Evolutionary conservation across 2,797 vertebrate genomes (phyloP).

Genomic region (Oreonectes daqikongensis): DNA sequence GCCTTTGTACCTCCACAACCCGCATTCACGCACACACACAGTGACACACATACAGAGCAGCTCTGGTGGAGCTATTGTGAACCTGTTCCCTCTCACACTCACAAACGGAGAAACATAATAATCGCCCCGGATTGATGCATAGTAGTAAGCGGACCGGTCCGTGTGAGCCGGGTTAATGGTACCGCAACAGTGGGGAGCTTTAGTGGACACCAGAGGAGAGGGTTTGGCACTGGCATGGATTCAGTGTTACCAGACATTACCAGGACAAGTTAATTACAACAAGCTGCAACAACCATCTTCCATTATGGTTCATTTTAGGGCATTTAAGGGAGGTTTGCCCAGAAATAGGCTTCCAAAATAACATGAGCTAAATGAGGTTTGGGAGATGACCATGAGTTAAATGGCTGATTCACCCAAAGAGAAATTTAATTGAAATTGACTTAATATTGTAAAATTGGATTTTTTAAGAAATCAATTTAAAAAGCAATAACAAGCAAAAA

Average conservation of each 20-base stretch:
- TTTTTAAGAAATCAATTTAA: too few relatives aligned
- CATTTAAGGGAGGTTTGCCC: conserved; percentile 23
- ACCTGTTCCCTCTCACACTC: conserved; percentile 58
- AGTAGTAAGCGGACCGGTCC: conserved; percentile 17
- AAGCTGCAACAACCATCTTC: conserved; percentile 73
- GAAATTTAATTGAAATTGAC: not conserved
- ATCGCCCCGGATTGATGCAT: conserved; percentile 46
- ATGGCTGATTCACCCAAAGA: not conserved
- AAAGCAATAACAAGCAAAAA: too few relatives aligned
- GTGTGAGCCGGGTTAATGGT: conserved; percentile 45
- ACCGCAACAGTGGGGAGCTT: conserved; percentile 25
- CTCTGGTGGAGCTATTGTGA: conserved; percentile 56
- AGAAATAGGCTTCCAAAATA: conserved; percentile 25
- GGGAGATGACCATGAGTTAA: not conserved
- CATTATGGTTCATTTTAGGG: conserved; percentile 55
- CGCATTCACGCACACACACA: conserved; percentile 49
- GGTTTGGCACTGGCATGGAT: conserved; percentile 73
- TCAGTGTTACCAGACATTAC: conserved; percentile 74
- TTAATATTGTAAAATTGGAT: not conserved
- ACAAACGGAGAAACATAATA: conserved; percentile 56
- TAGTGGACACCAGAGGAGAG: conserved; percentile 30
- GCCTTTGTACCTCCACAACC: conserved; percentile 50
- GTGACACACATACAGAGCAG: conserved; percentile 40
- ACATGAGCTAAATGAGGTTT: not conserved
- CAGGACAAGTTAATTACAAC: conserved; percentile 78